Conservation (phyloP, 2,113 vertebrate species). For the Ammodytes marinus region DNA sequence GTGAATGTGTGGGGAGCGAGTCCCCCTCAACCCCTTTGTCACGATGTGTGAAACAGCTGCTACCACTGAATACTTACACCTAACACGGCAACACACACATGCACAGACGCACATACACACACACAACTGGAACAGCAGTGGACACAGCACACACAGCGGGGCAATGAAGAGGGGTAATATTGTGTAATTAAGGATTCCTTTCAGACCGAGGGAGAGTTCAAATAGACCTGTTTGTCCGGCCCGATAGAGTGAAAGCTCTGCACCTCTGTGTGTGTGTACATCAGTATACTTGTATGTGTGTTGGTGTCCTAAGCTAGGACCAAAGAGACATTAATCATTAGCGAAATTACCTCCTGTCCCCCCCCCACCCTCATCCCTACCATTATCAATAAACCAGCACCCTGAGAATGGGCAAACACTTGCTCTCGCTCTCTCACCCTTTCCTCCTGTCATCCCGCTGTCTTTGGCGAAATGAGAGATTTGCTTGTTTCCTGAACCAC, state of each 20-base stretch:
- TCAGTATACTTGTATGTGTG: conserved; percentile 84
- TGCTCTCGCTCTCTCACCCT: conserved; percentile 81
- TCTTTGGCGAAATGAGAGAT: conserved; percentile 94
- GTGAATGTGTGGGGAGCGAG: conserved; percentile 82
- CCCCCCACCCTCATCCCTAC: conserved; percentile 88
- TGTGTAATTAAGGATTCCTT: conserved; percentile 99
- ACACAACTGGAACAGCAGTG: conserved; percentile 70
- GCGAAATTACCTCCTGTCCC: conserved; percentile 94
- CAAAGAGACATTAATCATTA: conserved; percentile 98
- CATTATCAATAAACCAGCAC: conserved; percentile 98
- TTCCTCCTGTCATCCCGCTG: conserved; percentile 91
- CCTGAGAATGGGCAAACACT: conserved; percentile 99
- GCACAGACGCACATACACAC: conserved; percentile 39
- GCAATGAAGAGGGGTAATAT: conserved; percentile 98
- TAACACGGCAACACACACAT: conserved; percentile 64
- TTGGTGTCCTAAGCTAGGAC: conserved; percentile 93
- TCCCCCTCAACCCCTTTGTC: conserved; percentile 83
- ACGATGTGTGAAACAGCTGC: conserved; percentile 88
- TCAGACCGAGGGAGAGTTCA: conserved; percentile 98
- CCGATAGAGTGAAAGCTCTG: conserved; percentile 87
- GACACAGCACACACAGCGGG: conserved; percentile 87
- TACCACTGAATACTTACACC: conserved; percentile 85
- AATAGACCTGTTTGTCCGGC: conserved; percentile 98
- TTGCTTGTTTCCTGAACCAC: conserved; percentile 71
- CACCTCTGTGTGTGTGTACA: conserved; percentile 85